Conservation (phyloP, 2,113 vertebrate genomes). For the Salminus brasiliensis region DNA sequence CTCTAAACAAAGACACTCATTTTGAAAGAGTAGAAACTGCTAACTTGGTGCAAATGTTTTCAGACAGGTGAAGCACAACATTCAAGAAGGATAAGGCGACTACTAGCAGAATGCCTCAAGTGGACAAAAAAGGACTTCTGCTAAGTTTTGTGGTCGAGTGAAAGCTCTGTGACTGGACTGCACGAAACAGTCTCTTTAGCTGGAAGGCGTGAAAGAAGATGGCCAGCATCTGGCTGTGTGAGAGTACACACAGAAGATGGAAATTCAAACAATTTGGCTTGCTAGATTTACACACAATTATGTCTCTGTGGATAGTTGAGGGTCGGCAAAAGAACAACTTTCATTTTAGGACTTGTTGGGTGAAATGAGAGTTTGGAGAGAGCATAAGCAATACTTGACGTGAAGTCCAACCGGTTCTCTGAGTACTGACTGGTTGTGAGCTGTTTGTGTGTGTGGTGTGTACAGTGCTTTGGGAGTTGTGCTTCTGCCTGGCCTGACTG, state of each 20-base stretch:
- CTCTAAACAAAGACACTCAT: not conserved
- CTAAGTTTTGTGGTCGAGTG: not conserved
- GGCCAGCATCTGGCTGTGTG: slow-evolving; percentile 15
- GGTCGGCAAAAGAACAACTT: not conserved
- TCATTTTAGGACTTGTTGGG: not conserved
- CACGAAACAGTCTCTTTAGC: not conserved
- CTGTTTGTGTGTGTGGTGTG: slow-evolving; percentile 10
- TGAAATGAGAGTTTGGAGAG: not conserved
- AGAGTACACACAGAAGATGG: not conserved
- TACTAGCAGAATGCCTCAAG: not conserved
- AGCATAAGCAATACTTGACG: not conserved
- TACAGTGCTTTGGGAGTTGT: slow-evolving; percentile 28
- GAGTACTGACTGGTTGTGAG: slow-evolving; percentile 15
- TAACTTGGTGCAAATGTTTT: not conserved
- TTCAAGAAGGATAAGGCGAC: not conserved
- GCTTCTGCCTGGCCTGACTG: slow-evolving; percentile 50
- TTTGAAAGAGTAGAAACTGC: not conserved
- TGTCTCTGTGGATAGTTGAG: not conserved
- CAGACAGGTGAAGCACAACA: not conserved
- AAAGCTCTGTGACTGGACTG: not conserved
- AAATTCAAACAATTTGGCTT: slow-evolving; percentile 20
- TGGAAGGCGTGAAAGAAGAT: slow-evolving; percentile 11
- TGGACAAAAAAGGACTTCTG: not conserved
- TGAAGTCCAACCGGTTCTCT: not conserved
- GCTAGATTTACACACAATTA: not conserved